phyloP scores from a whole-genome alignment of 2,797 vertebrate species.

The Gobionotothen gibberifrons region DNA sequence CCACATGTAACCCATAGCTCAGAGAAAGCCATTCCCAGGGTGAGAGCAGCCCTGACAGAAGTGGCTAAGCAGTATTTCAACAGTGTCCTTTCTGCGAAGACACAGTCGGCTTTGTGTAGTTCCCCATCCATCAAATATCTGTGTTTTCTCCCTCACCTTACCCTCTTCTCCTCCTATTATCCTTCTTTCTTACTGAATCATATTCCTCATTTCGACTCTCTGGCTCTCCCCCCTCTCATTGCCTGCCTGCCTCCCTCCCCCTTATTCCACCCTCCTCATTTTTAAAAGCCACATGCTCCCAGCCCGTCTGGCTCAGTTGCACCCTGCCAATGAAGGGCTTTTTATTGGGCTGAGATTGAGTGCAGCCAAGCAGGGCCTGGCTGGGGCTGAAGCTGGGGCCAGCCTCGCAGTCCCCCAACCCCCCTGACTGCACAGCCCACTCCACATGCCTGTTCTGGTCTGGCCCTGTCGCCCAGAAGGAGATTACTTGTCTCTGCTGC shows the following conservation, averaged over 20 bases:
- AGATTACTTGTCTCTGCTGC: slow-evolving; percentile 88
- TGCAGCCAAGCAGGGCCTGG: slow-evolving; percentile 87
- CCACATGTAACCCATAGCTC: slow-evolving; percentile 74
- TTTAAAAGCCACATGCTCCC: slow-evolving; percentile 84
- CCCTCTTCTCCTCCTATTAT: slow-evolving; percentile 50
- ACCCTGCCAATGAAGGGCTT: slow-evolving; percentile 87
- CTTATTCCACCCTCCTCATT: slow-evolving; percentile 73
- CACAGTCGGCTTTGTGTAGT: slow-evolving; percentile 57
- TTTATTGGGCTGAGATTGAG: slow-evolving; percentile 89
- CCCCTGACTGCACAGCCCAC: slow-evolving; percentile 67
- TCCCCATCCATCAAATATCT: slow-evolving; percentile 66
- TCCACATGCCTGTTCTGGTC: slow-evolving; percentile 80
- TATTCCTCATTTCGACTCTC: slow-evolving; percentile 65
- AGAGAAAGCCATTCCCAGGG: slow-evolving; percentile 75
- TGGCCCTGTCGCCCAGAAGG: slow-evolving; percentile 82
- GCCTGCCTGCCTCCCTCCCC: slow-evolving; percentile 33
- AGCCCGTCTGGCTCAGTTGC: slow-evolving; percentile 84
- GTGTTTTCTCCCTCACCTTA: slow-evolving; percentile 50
- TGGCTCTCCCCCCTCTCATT: slow-evolving; percentile 13
- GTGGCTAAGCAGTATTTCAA: slow-evolving; percentile 67
- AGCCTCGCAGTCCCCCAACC: slow-evolving; percentile 38
- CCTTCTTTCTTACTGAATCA: slow-evolving; percentile 60
- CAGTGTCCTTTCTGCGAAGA: slow-evolving; percentile 59
- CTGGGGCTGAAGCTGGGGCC: slow-evolving; percentile 73
- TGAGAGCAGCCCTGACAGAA: slow-evolving; percentile 78